Base-by-base conservation (phyloP, 2,797 vertebrate species). In the Cyclopterus lumpus region DNA sequence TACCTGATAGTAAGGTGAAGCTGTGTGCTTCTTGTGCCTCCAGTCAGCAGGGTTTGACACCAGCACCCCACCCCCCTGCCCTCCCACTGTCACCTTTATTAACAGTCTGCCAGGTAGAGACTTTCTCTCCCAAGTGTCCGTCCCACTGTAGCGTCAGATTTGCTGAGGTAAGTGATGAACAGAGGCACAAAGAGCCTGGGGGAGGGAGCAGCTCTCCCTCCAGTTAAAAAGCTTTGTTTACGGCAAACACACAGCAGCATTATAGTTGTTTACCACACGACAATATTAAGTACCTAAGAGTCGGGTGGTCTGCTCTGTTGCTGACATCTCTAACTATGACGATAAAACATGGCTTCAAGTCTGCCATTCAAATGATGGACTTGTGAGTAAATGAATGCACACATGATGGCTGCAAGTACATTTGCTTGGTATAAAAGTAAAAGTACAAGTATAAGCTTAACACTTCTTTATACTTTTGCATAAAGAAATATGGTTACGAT, bases 41-140 rank as follows among this genome's bases (percentile, higher is more conserved):
- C 64, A 53, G 70, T 80, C 89, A 82, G 88, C 88, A 79, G 81
- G 79, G 76, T 73, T 75, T 80, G 84, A 90, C 86, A 89, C 86
- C 75, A 73, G 73, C 76, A 63, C 71, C 78, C 77, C 66, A n/a
- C 34, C 73, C 26, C 46, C 68, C 73, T 71, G 79, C 89, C 74
- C 85, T 88, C 91, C 87, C 83, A 81, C 91, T 85, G 87, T 86
- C 91, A 82, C 85, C 84, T 92, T 93, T 89, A 91, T 92, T 91
- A 93, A 86, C 86, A 84, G 79, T 77, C 88, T 87, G 91, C 81
- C 90, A 93, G 88, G 88, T 90, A 85, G 77, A 91, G 78, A 71
- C 76, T 85, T 79, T 84, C 83, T 80, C 83, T 73, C 73, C 83
- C 22, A 59, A 69, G 81, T 80, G 75, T 86, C 80, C 75, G 75